Conservation (phyloP, 2,888 invertebrate genomes). For the Spatulosminthurus flaviceps region DNA sequence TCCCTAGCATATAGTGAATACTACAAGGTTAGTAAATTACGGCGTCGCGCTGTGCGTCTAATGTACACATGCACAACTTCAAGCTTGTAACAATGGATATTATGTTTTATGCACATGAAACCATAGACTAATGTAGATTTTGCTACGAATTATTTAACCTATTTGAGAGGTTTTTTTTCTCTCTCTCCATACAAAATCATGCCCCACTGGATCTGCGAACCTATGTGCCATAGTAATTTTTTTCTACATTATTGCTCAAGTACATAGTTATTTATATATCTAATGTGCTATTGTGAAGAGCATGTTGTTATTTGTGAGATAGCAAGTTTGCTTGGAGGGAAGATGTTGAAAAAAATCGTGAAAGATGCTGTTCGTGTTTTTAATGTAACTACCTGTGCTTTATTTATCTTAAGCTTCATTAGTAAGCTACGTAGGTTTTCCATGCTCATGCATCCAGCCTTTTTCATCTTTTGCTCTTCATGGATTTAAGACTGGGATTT, state of each 20-base stretch:
- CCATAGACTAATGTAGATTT: neutral
- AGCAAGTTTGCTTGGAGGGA: too few species aligned
- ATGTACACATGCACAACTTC: neutral
- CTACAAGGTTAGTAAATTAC: slow-evolving; percentile 38
- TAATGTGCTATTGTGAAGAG: too few species aligned
- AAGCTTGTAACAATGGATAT: too few species aligned
- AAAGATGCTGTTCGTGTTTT: too few species aligned
- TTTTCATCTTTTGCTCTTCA: neutral
- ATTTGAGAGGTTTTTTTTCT: neutral
- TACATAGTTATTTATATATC: too few species aligned
- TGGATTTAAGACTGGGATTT: neutral
- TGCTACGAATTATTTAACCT: slow-evolving; percentile 19
- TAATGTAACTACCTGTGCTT: too few species aligned
- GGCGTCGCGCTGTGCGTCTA: slow-evolving; percentile 24
- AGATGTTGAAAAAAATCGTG: too few species aligned
- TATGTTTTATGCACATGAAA: neutral
- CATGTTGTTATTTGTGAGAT: too few species aligned
- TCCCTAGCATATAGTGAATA: too few species aligned
- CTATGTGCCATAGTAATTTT: too few species aligned
- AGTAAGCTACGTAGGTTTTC: neutral
- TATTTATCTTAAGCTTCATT: too few species aligned
- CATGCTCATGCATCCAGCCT: neutral
- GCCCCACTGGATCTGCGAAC: slow-evolving; percentile 15
- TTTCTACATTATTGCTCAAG: too few species aligned
- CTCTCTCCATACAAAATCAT: slow-evolving; percentile 1